Evolutionary conservation across 2,113 vertebrate species (phyloP).

Genomic region (Nannobrachium achirus): DNA sequence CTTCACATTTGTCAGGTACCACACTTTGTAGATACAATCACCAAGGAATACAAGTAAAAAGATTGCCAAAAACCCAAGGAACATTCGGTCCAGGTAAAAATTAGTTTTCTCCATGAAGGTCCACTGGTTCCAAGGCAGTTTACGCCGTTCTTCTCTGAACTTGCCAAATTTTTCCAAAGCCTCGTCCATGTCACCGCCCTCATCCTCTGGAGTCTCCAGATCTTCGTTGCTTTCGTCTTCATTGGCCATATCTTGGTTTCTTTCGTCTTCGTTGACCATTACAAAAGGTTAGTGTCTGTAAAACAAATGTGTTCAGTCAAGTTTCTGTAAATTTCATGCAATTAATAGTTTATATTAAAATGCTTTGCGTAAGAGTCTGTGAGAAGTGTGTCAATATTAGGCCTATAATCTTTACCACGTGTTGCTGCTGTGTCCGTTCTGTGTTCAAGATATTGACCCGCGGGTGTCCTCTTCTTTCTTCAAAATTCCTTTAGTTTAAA

Average conservation of each 20-base stretch:
- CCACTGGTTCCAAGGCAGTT: slow-evolving; percentile 74
- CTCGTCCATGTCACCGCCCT: slow-evolving; percentile 44
- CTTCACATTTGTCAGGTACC: slow-evolving; percentile 67
- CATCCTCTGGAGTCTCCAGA: slow-evolving; percentile 56
- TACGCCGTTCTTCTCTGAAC: slow-evolving; percentile 50
- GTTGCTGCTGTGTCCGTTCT: slow-evolving; percentile 1
- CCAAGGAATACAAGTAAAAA: slow-evolving; percentile 54
- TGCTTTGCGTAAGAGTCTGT: background rate
- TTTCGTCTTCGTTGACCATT: too few relatives aligned
- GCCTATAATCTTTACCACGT: background rate
- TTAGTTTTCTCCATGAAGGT: slow-evolving; percentile 72
- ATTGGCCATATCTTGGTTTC: slow-evolving; percentile 60
- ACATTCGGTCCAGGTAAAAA: slow-evolving; percentile 71
- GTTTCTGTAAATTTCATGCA: too few relatives aligned
- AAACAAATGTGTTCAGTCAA: too few relatives aligned
- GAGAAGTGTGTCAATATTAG: background rate
- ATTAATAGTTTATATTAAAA: background rate
- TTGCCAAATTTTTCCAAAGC: slow-evolving; percentile 62
- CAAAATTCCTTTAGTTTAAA: background rate
- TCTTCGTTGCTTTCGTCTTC: slow-evolving; percentile 40
- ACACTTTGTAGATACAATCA: slow-evolving; percentile 72
- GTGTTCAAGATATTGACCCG: background rate
- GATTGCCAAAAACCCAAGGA: slow-evolving; percentile 61
- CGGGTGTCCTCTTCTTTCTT: background rate
- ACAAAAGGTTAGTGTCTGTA: too few relatives aligned